Evolutionary conservation across 2,113 vertebrate genomes (phyloP), one percentile per base, ranked within the genome.

Genomic region (Platichthys flesus): DNA sequence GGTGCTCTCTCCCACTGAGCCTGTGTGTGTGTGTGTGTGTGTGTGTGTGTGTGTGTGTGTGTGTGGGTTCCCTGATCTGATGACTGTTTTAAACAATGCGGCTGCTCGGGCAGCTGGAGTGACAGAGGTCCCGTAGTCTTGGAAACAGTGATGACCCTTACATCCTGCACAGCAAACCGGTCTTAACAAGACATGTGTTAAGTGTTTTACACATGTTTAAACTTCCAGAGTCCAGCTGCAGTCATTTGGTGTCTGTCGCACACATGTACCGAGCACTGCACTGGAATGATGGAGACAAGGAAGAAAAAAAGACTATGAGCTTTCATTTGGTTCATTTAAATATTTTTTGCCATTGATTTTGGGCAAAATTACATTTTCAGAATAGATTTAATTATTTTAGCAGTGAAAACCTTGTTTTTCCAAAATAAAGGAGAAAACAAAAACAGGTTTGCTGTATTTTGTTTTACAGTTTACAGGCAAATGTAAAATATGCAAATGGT

Each of bases 201-300:
- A 42, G 67, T 28, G 71, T 91, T 92, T 83, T 85, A 86, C 83
- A 82, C 88, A 90, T 93, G 91, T 88, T 91, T 87, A 81, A 67
- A 91, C 87, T 76, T 85, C 85, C 31, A 31, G 1, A 31, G 31
- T 31, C 31, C 55, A 60, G 70, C 84, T 89, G 86, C 83, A 79
- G 42, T 37, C 37, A 21, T 59, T 37, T 18, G 15, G 37, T 63
- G 35, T 77, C 73, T 26, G 35, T 58, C 40, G 51, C 35, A 71
- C 79, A 86, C 49, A 57, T 81, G 76, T 54, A 21, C 13, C 14
- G 37, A n/a, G 37, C 28, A 52, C 28, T 37, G 62, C 13, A 7
- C 58, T 21, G 24, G n/a, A 55, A 62, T 2, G 73, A 68, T 18
- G 24, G 40, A 23, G 60, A 73, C 4, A 26, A 51, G n/a, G 15